phyloP scores from a whole-genome alignment of 2,797 vertebrate genomes.

The Myripristis murdjan region DNA sequence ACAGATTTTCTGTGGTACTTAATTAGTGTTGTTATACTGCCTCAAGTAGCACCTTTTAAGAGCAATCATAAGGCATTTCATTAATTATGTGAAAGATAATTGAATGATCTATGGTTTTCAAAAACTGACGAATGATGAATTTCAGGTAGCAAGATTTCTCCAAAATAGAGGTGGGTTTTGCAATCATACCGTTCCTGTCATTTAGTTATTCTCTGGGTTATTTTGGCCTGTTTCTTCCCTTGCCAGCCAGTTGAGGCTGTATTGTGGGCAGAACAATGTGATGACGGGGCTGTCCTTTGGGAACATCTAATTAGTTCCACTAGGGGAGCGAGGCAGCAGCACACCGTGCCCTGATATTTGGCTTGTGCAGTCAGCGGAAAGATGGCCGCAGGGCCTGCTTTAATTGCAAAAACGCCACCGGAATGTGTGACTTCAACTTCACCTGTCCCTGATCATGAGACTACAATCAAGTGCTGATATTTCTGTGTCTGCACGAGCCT shows the following conservation, averaged over 20 bases:
- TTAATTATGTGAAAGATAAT: no score
- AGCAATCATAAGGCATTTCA: no score
- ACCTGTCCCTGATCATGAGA: constrained; percentile 78
- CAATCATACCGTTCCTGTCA: constrained; percentile 53
- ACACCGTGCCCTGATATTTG: constrained; percentile 84
- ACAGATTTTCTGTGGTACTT: no score
- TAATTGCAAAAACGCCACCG: constrained; percentile 84
- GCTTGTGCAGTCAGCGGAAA: constrained; percentile 84
- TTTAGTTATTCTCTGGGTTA: constrained; percentile 63
- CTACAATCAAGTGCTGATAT: constrained; percentile 56
- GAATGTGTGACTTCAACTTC: constrained; percentile 74
- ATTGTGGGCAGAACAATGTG: constrained; percentile 82
- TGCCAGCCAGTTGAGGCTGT: constrained; percentile 64
- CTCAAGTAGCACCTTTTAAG: no score
- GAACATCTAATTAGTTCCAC: constrained; percentile 87
- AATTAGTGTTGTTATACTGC: no score
- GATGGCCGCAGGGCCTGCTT: constrained; percentile 82
- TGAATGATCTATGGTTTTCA: constrained; percentile 2
- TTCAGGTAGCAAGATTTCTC: constrained; percentile 10
- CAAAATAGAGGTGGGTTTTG: constrained; percentile 36
- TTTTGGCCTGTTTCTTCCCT: constrained; percentile 67
- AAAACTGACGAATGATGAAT: constrained; percentile 26
- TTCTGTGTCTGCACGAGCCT: constrained; percentile 9
- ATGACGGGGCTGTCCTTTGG: constrained; percentile 84
- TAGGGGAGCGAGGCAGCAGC: constrained; percentile 80